A percentile compares a stretch with the other conserved stretches of the same genome.
Evolutionary conservation across 2,888 invertebrate genomes (phyloP).

Genomic region (Corbicula japonica): DNA sequence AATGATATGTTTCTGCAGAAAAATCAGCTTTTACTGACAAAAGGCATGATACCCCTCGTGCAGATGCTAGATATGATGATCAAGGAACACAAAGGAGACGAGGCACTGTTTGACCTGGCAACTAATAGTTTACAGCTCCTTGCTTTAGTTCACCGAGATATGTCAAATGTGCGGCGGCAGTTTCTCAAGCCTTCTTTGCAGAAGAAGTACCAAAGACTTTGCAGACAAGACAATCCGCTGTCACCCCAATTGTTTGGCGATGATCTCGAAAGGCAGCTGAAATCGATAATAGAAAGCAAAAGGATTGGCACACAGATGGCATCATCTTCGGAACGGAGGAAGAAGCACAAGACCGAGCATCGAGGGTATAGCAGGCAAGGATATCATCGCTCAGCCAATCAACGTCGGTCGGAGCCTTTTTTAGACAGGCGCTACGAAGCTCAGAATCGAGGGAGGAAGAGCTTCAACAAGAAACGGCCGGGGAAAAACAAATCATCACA

Average conservation of each 20-base stretch:
- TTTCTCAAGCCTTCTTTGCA: conserved; percentile 16
- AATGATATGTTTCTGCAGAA: conserved; percentile 1
- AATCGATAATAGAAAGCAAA: conserved; percentile 20
- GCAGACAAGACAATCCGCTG: not conserved
- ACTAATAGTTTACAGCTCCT: conserved; percentile 17
- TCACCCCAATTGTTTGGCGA: conserved; percentile 24
- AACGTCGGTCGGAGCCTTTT: too few relatives aligned
- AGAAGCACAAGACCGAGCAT: too few relatives aligned
- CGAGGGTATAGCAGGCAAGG: too few relatives aligned
- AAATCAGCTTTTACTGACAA: not conserved
- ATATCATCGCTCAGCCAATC: too few relatives aligned
- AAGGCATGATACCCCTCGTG: conserved; percentile 9
- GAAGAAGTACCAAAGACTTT: conserved; percentile 17
- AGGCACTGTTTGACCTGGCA: conserved; percentile 5
- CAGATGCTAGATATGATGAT: conserved; percentile 10
- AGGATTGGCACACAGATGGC: conserved; percentile 8
- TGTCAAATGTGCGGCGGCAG: conserved; percentile 12
- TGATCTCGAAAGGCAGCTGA: conserved; percentile 27
- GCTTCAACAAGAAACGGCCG: conserved; percentile 4
- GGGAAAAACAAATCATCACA: not conserved
- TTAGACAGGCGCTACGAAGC: too few relatives aligned
- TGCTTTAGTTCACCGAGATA: conserved; percentile 24
- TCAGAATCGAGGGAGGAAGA: too few relatives aligned
- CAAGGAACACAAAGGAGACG: not conserved
- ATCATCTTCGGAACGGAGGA: too few relatives aligned